Evolutionary conservation across 2,797 vertebrate genomes (phyloP), one percentile per base, ranked within the genome.

Genomic region (Anomalospiza imberbis): DNA sequence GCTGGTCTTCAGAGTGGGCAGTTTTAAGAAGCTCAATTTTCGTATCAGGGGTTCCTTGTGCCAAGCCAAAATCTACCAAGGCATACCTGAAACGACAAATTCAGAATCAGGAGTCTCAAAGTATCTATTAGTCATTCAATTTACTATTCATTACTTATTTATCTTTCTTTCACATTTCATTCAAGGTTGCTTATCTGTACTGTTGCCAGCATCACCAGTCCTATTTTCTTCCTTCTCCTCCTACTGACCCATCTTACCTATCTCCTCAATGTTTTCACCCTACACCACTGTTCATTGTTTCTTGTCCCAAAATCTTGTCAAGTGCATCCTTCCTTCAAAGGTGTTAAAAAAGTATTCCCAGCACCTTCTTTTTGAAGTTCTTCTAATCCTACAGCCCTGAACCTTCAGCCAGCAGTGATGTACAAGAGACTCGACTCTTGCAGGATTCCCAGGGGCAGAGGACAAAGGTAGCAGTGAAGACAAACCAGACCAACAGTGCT

Each of bases 1-100:
- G 98, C 83, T 98, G 98, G 60, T 96, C 95, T 95, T 98, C 88
- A 73, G 98, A 97, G 74, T 97, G 98, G 90, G 98, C 97, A 95
- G 99, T 98, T 98, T 98, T 99, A 83, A 99, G 98, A 67, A 99
- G 98, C 73, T 99, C 98, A 55, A 99, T 98, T 98, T 98, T 98
- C 0, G 99, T 99, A 97, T 99, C 98, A 17, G 97, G 97, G 22
- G 99, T 99, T 94, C 99, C 99, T 98, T 99, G 99, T 61, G 99
- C 99, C 96, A 99, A 98, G 95, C 99, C 99, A 60, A 99, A 99
- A 98, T 99, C 99, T 96, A 99, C 99, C 85, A 99, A 98, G 6
- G 99, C 98, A 48, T 99, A 99, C 97, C 99, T 99, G 94, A 74
- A 96, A 96, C 96, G 85, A 96, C 63, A 96, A 94, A 93, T 71